These are phyloP conservation scores for Platyura marginata DNA, from an alignment of 1,140 invertebrate species.

Conservation along the genomic window DNA sequence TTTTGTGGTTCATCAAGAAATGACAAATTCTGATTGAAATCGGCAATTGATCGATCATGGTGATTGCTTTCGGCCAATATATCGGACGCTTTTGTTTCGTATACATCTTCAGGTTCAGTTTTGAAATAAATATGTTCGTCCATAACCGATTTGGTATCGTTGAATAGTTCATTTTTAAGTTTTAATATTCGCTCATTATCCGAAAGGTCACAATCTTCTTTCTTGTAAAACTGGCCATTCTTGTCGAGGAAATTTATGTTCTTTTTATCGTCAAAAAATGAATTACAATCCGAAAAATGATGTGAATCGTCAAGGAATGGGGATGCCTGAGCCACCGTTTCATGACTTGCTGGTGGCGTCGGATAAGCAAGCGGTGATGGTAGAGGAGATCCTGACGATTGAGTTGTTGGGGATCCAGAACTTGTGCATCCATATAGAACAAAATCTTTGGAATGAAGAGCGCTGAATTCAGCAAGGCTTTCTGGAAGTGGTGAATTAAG, in stretches of 20 bases:
- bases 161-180: slow-evolving; percentile 23
- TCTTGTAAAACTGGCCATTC: slow-evolving; percentile 1
- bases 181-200: slow-evolving; percentile 31
- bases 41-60: slow-evolving; percentile 8
- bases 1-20: slow-evolving; percentile 23
- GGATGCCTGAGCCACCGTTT: slow-evolving; percentile 32
- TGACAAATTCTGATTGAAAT: slow-evolving; percentile 22
- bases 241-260: slow-evolving; percentile 11
- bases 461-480: slow-evolving; percentile 61
- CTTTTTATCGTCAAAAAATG: slow-evolving; percentile 18
- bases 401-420: slow-evolving; percentile 17
- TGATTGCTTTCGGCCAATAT: slow-evolving; percentile 15
- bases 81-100: slow-evolving; percentile 20
- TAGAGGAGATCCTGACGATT: slow-evolving; percentile 34
- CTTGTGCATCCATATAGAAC: slow-evolving; percentile 21
- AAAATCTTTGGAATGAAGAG: slow-evolving; percentile 39
- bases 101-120: slow-evolving; percentile 5
- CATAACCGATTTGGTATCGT: slow-evolving; percentile 13
- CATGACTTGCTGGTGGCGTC: slow-evolving; percentile 65
- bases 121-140: slow-evolving; percentile 13
- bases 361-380: slow-evolving; percentile 61
- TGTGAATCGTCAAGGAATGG: slow-evolving; percentile 21
- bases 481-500: slow-evolving; percentile 57
- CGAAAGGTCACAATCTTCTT: slow-evolving; percentile 10
- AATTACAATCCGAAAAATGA: slow-evolving; percentile 19